These are phyloP conservation scores for Macrophya alboannulata DNA, from an alignment of 2,888 invertebrate genomes.

Conservation along the genomic window DNA sequence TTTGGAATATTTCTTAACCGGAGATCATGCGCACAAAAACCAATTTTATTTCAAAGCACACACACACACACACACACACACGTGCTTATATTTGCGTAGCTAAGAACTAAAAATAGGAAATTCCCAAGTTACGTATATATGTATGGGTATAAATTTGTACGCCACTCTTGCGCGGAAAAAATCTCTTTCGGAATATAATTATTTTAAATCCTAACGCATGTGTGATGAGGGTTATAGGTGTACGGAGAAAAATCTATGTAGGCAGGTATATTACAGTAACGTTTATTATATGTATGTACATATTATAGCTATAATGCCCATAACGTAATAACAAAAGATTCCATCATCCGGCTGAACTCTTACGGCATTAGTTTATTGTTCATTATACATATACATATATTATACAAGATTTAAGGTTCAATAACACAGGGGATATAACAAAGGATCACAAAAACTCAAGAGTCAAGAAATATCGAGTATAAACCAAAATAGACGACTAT, in stretches of 20 bases:
- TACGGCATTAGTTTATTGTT: too few relatives aligned
- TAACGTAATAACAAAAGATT: too few relatives aligned
- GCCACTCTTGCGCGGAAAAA: neutral
- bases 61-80: too few relatives aligned
- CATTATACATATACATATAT: too few relatives aligned
- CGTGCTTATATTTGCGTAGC: constrained; percentile 7
- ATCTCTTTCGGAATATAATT: neutral
- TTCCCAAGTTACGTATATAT: constrained; percentile 10
- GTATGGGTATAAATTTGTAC: neutral
- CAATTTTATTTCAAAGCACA: neutral
- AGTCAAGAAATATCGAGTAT: neutral
- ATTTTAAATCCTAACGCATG: too few relatives aligned
- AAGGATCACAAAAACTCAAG: neutral
- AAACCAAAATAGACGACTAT: constrained; percentile 26
- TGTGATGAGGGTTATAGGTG: too few relatives aligned
- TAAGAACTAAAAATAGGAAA: constrained; percentile 44
- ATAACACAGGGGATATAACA: neutral
- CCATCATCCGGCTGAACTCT: too few relatives aligned
- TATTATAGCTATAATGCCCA: too few relatives aligned
- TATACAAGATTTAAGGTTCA: too few relatives aligned
- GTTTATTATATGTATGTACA: too few relatives aligned
- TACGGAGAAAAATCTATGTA: too few relatives aligned
- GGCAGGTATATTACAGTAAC: too few relatives aligned
- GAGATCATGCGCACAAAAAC: neutral
- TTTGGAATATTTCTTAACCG: neutral